phyloP scores from a whole-genome alignment of 2,113 vertebrate genomes.

The Phylloscopus trochilus region DNA sequence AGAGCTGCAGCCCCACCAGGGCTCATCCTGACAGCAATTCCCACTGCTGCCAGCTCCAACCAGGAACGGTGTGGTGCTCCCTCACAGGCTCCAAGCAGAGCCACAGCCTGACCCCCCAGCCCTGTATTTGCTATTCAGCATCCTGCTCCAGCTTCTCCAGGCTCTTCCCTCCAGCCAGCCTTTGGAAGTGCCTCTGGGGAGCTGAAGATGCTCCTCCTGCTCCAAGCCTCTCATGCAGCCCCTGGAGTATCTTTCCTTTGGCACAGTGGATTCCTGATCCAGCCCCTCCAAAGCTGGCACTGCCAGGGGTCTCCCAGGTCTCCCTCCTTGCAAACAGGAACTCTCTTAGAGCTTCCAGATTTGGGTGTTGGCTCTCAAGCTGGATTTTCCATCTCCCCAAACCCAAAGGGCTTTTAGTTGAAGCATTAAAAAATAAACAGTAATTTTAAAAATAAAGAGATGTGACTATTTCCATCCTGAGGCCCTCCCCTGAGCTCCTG shows the following conservation, averaged over 20 bases:
- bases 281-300: not conserved
- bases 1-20: not conserved
- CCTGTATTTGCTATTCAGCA: not conserved
- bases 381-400: slow-evolving; percentile 17
- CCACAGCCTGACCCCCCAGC: not conserved
- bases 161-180: not conserved
- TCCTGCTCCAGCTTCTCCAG: not conserved
- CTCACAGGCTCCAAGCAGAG: no score
- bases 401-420: not conserved
- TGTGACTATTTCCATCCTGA: not conserved
- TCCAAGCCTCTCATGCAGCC: not conserved
- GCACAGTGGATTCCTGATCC: not conserved
- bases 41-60: not conserved
- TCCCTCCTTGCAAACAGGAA: not conserved
- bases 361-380: not conserved
- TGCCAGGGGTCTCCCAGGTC: not conserved
- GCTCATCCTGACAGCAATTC: accelerated
- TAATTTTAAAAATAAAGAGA: not conserved
- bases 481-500: not conserved
- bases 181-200: not conserved
- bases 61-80: accelerated
- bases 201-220: not conserved
- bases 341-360: not conserved
- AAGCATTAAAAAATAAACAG: not conserved
- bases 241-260: accelerated